Base-by-base conservation (phyloP, 2,888 invertebrate genomes). In the Drosophila falleni region DNA sequence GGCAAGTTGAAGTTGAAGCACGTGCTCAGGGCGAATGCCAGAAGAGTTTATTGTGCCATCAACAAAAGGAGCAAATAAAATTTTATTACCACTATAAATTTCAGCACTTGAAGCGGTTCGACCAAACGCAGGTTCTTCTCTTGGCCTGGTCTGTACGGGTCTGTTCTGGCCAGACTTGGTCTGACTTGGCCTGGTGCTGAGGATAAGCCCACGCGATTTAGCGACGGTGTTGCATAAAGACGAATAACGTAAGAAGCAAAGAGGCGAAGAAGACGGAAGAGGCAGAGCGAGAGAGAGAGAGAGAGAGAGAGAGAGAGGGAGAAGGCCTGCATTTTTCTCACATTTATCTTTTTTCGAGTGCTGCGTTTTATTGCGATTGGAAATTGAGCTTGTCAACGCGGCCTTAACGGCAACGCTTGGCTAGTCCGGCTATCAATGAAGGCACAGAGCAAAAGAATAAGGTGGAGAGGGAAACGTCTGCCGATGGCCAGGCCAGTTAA, bases 301-400 rank as follows among this genome's bases (percentile, higher is more conserved):
- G 39, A 31, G 13, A 13, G 46, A n/a, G 16, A 23, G 19, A 39
- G 47, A 41, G 35, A 31, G 15, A 16, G 11, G 8, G 64, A 56
- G 44, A 5, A 47, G 80, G 78, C 73, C 68, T 85, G 87, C 85
- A 89, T 89, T 89, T 89, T 89, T 89, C 90, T 89, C 89, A 89
- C 89, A 89, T 89, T 89, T 89, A 89, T 89, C 89, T 89, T 85
- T 67, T 71, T 84, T 81, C 80, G 82, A 81, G 74, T 80, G 85
- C 89, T 87, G 87, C 89, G 89, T 87, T 87, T 89, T 87, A 87
- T 87, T 87, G 87, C 87, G 87, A 89, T 89, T 87, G 89, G 85
- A 87, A 87, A 87, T 88, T 84, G 87, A 87, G 87, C 89, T 89
- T 87, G 87, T 89, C 87, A 87, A 85, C 87, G 86, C 79, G 71